Evolutionary conservation across 2,888 invertebrate genomes (phyloP), one percentile per base, ranked within the genome.

Genomic region (Xestia xanthographa): DNA sequence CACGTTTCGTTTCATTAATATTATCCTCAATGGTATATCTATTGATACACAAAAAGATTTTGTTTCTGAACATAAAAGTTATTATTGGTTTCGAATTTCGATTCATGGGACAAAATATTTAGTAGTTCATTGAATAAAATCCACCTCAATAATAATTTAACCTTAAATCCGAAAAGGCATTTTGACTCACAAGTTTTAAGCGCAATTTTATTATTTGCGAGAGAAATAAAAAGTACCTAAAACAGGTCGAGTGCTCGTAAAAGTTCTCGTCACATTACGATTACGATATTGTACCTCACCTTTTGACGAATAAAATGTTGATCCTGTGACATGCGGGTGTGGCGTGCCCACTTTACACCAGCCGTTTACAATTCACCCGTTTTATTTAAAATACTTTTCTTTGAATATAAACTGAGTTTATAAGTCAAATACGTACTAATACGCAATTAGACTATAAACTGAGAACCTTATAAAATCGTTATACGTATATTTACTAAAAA

Each of bases 241-340:
- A 92, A 90, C 90, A 89, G 91, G 91, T 91, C 90, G 86, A 78
- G 74, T 82, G 91, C 87, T 93, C 94, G 93, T 94, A 93, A 93
- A 93, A 92, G 89, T 87, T 85, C 90, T 91, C 90, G 90, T 91
- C 89, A 88, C 90, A 91, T 92, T 90, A 90, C 88, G 88, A 91
- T 91, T 90, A 90, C 90, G 91, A 92, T 90, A 90, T 89, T 90
- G 90, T 90, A 90, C 86, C 85, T 91, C 91, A 91, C 90, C 91
- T 92, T 86, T 88, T 89, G 89, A 91, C 84, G 89, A 80, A 91
- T 91, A 90, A 93, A 92, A 88, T 82, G 85, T 89, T 92, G 87
- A 90, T 90, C 88, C 83, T 83, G 80, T 84, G 83, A 82, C 85
- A 86, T 83, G 79, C 87, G 88, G 86, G 88, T 78, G 84, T 75